phyloP scores from a whole-genome alignment of 2,888 invertebrate species.

The Cynaeus angustus region DNA sequence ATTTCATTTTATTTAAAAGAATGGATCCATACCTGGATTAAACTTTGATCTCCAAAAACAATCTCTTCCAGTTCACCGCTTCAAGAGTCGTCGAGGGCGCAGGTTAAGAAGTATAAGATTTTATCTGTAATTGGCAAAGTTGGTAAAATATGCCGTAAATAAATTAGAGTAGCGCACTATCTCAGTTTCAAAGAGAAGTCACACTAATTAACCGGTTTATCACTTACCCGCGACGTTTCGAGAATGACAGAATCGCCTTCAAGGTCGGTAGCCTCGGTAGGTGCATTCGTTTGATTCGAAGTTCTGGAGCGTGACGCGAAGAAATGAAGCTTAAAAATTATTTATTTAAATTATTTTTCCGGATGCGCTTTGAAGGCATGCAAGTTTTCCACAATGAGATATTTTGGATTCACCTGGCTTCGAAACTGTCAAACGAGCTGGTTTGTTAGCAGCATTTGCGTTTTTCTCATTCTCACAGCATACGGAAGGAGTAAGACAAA shows the following conservation, averaged over 20 bases:
- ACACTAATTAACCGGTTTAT: slow-evolving; percentile 34
- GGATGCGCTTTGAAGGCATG: not conserved
- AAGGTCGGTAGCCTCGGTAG: slow-evolving; percentile 17
- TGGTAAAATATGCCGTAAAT: slow-evolving; percentile 39
- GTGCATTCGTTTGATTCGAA: not conserved
- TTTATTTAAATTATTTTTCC: slow-evolving; percentile 24
- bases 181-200: slow-evolving; percentile 14
- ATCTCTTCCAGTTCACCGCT: slow-evolving; percentile 32
- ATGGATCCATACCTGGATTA: slow-evolving; percentile 30
- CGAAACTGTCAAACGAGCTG: slow-evolving; percentile 9
- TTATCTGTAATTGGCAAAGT: slow-evolving; percentile 45
- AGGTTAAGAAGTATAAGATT: slow-evolving; percentile 28
- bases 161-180: slow-evolving; percentile 21
- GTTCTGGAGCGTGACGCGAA: slow-evolving; percentile 15
- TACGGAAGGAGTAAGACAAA: slow-evolving; percentile 25
- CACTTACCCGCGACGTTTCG: slow-evolving; percentile 18
- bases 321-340: slow-evolving; percentile 17
- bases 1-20: slow-evolving; percentile 25
- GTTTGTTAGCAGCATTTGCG: slow-evolving; percentile 15
- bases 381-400: slow-evolving; percentile 7
- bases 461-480: slow-evolving; percentile 27
- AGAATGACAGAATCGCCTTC: slow-evolving; percentile 6
- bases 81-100: slow-evolving; percentile 4
- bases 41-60: slow-evolving; percentile 40
- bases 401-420: slow-evolving; percentile 9